Conservation (phyloP, 1,140 invertebrate genomes). For the Bombus fervidus region DNA sequence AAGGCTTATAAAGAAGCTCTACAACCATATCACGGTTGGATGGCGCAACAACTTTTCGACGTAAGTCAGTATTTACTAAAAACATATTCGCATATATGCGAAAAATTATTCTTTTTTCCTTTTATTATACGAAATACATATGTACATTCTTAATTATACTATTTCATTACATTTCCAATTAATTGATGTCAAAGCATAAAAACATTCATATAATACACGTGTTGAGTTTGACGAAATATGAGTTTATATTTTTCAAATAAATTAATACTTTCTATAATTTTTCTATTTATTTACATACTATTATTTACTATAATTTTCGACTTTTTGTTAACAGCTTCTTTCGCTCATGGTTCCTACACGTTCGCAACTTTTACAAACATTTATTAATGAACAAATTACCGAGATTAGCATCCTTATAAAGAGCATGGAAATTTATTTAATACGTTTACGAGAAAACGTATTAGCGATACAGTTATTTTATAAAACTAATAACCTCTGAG, state of each 20-base stretch:
- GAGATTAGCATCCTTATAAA: slow-evolving; percentile 69
- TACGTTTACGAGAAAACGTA: slow-evolving; percentile 72
- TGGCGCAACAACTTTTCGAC: slow-evolving; percentile 86
- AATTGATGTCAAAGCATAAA: neutral
- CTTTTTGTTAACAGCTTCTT: slow-evolving; percentile 71
- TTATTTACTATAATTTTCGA: neutral
- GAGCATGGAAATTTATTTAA: slow-evolving; percentile 69
- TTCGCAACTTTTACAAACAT: slow-evolving; percentile 71
- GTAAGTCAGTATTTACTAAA: slow-evolving; percentile 78
- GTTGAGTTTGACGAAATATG: neutral
- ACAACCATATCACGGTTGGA: slow-evolving; percentile 86
- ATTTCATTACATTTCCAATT: neutral
- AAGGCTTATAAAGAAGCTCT: slow-evolving; percentile 86
- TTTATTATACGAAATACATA: neutral
- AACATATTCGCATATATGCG: neutral
- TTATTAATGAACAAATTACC: slow-evolving; percentile 71
- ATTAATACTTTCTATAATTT: neutral
- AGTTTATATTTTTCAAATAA: neutral
- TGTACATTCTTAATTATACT: neutral
- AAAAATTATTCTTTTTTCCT: neutral
- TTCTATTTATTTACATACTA: neutral
- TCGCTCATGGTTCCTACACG: slow-evolving; percentile 77
- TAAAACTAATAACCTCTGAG: slow-evolving; percentile 57
- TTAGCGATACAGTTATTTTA: slow-evolving; percentile 70
- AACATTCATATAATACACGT: no score